Conservation (phyloP, 1,140 invertebrate species). For the Schmidtea mediterranea region DNA sequence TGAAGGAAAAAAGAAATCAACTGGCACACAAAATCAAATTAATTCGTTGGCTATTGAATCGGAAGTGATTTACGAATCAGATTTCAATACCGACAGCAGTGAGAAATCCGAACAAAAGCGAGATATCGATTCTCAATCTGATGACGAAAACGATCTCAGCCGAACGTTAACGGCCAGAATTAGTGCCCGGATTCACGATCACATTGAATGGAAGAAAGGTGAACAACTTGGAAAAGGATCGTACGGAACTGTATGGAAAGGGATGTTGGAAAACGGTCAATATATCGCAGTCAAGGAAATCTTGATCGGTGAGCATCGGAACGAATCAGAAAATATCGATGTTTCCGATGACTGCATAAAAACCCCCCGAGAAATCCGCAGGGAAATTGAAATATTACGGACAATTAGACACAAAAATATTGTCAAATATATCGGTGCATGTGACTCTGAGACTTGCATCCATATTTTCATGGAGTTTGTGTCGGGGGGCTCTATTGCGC, state of each 20-base stretch:
- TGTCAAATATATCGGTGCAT: conserved; percentile 29
- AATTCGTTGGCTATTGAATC: too few species aligned
- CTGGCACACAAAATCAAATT: too few species aligned
- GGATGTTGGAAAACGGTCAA: neutral
- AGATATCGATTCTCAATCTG: too few species aligned
- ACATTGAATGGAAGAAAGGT: neutral
- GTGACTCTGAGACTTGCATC: conserved; percentile 25
- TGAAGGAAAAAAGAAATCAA: too few species aligned
- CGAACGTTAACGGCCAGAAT: too few species aligned
- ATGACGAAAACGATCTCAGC: too few species aligned
- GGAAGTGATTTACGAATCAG: too few species aligned
- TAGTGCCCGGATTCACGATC: too few species aligned
- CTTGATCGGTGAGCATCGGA: neutral
- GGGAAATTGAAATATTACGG: conserved; percentile 30
- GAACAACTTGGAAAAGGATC: conserved; percentile 1
- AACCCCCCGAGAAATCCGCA: conserved; percentile 13
- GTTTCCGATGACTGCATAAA: too few species aligned
- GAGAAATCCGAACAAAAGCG: too few species aligned
- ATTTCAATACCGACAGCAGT: too few species aligned
- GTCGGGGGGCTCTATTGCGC: conserved; percentile 29
- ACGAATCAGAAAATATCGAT: too few species aligned
- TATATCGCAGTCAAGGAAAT: conserved; percentile 3
- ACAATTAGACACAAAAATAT: conserved; percentile 28
- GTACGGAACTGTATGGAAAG: neutral
- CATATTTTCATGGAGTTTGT: conserved; percentile 34